A percentile compares a stretch with the other conserved stretches of the same genome.
Evolutionary conservation across 2,888 invertebrate species (phyloP).

Genomic region (Nemapogon koenigi): DNA sequence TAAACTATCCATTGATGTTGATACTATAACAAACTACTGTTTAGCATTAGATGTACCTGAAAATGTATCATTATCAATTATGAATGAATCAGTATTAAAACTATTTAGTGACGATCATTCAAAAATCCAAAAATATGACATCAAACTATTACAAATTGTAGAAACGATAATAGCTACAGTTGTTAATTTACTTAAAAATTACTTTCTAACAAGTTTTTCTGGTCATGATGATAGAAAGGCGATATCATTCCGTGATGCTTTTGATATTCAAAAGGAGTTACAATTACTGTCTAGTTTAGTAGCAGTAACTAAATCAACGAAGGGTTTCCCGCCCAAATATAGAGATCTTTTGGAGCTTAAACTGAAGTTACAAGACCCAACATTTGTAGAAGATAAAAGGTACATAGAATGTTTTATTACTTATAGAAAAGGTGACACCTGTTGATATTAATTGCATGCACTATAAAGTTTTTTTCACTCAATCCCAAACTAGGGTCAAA

Average conservation of each 20-base stretch:
- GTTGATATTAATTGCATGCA: neutral
- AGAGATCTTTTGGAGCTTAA: constrained; percentile 25
- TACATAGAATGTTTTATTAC: neutral
- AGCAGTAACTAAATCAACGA: constrained; percentile 19
- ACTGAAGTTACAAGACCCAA: constrained; percentile 16
- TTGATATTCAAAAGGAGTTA: neutral
- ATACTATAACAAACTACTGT: constrained; percentile 23
- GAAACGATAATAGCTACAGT: constrained; percentile 53
- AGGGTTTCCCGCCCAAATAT: constrained; percentile 35
- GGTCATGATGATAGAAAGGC: constrained; percentile 15
- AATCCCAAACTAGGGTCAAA: no score
- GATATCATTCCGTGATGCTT: constrained; percentile 6
- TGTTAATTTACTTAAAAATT: constrained; percentile 28
- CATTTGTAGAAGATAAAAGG: constrained; percentile 25
- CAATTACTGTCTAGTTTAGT: constrained; percentile 18
- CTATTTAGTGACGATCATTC: no score
- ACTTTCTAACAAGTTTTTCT: constrained; percentile 19
- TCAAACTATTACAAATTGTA: constrained; percentile 64
- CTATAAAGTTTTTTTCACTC: neutral
- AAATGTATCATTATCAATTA: constrained; percentile 20
- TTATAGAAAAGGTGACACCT: no score
- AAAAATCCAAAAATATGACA: constrained; percentile 25
- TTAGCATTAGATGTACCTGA: constrained; percentile 38
- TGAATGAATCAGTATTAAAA: no score
- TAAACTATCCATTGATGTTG: constrained; percentile 23